Evolutionary conservation across 1,140 invertebrate genomes (phyloP), one percentile per base, ranked within the genome.

Genomic region (Drosophila persimilis): DNA sequence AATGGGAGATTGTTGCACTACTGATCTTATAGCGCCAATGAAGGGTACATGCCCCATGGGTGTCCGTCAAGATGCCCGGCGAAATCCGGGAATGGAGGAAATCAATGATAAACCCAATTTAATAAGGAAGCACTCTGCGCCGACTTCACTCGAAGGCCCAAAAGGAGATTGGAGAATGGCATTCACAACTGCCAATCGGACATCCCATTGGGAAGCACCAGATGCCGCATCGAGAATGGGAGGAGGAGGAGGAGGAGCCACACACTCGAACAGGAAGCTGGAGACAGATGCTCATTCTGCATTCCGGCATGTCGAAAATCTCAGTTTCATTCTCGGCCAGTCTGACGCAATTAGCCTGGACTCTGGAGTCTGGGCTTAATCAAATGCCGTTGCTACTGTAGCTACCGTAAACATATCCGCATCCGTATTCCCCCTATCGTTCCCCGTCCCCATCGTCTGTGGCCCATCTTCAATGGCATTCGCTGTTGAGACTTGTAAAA

Each of bases 301-400:
- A 67, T 67, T 35, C 41, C 44, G 26, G 44, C 31, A 41, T 41
- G 43, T n/a, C 26, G 17, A 48, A 44, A 67, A 69, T 69, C 63
- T 69, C 51, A 56, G 65, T 56, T 69, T 48, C 63, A 69, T 39
- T 4, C 35, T 9, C 9, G 8, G 8, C 31, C 31, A 35, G 31
- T 1, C 31, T 13, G 35, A 39, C 31, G 50, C 65, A 69, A 69
- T 69, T 69, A 69, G 45, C 45, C 53, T 29, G 35, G 51, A 69
- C 35, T 52, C 53, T 29, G 35, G 22, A 52, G 48, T 45, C 29
- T 8, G 57, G 66, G 54, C 64, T 54, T 69, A 71, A 80, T 80
- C 77, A 80, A 80, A 71, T 77, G 54, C 22, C 46, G 35, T 45
- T 41, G 44, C 48, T 29, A 53, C 24, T 15, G 13, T 47, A 22